Percentiles rank a stretch among this genome's conserved stretches.
phyloP scores from a whole-genome alignment of 2,888 invertebrate species.

The Trichacis sp. region DNA sequence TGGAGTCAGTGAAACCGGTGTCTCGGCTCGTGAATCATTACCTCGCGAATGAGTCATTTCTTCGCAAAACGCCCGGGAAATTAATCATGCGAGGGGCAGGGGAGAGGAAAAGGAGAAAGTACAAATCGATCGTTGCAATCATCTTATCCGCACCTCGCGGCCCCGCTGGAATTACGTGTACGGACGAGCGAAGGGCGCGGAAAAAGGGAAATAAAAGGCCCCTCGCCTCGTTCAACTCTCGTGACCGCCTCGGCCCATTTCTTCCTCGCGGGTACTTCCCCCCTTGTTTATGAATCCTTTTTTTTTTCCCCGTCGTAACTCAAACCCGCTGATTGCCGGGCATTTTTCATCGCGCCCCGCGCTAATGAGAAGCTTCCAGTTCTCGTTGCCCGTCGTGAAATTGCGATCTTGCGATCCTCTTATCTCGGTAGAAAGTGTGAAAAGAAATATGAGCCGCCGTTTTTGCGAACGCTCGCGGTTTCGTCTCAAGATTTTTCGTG shows the following conservation, averaged over 20 bases:
- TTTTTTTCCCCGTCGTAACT: too few species aligned
- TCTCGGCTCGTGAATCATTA: not conserved
- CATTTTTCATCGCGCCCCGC: too few species aligned
- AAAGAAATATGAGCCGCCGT: too few species aligned
- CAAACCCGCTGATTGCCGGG: too few species aligned
- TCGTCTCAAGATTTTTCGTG: too few species aligned
- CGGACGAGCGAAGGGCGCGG: not conserved
- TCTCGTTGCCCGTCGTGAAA: too few species aligned
- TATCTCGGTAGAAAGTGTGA: too few species aligned
- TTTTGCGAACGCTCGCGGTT: too few species aligned
- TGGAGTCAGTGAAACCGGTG: not conserved
- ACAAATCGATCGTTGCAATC: not conserved
- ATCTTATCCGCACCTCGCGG: not conserved
- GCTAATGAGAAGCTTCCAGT: too few species aligned
- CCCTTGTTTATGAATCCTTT: not conserved
- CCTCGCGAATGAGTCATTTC: too few species aligned
- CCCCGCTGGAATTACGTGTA: not conserved
- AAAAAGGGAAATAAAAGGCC: constrained; percentile 11
- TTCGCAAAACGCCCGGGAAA: not conserved
- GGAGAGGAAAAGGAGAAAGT: not conserved
- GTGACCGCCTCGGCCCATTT: constrained; percentile 18
- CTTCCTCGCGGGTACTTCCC: not conserved
- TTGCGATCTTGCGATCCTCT: too few species aligned
- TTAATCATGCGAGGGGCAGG: not conserved
- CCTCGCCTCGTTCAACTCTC: constrained; percentile 8